Evolutionary conservation across 2,888 invertebrate species (phyloP).

Genomic region (Deilephila porcellus): DNA sequence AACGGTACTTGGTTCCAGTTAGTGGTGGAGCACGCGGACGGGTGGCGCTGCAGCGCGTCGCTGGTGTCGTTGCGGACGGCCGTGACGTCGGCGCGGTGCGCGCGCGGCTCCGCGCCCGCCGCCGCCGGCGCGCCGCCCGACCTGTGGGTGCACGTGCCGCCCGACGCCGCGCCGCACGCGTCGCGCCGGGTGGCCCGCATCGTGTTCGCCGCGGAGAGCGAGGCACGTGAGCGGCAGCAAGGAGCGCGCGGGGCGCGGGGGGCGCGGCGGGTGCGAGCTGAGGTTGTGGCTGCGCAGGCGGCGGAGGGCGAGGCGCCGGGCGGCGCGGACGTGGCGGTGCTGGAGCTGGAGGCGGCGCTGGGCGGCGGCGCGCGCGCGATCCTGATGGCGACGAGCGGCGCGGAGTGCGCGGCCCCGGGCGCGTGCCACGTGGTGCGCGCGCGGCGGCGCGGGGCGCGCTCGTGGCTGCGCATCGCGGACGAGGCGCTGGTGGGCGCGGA

Average conservation of each 20-base stretch:
- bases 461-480: conserved; percentile 49
- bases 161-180: conserved; percentile 44
- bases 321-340: conserved; percentile 44
- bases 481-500: conserved; percentile 41
- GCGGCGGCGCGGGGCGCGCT: conserved; percentile 33
- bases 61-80: conserved; percentile 57
- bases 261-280: conserved; percentile 49
- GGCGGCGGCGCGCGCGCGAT: conserved; percentile 59
- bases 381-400: conserved; percentile 56
- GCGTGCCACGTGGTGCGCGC: conserved; percentile 58
- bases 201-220: conserved; percentile 39
- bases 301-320: conserved; percentile 32
- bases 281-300: conserved; percentile 32
- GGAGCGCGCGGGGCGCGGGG: conserved; percentile 57
- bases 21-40: conserved; percentile 55
- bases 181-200: conserved; percentile 42
- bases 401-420: conserved; percentile 51
- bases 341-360: conserved; percentile 65
- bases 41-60: conserved; percentile 50
- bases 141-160: conserved; percentile 52
- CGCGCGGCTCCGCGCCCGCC: conserved; percentile 45
- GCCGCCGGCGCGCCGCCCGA: conserved; percentile 36
- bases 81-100: conserved; percentile 60
- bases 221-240: conserved; percentile 60
- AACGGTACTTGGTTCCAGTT: conserved; percentile 38